Percentiles rank a stretch among this genome's conserved stretches.
phyloP scores from a whole-genome alignment of 1,140 invertebrate genomes.

The Zaprionus africanus region DNA sequence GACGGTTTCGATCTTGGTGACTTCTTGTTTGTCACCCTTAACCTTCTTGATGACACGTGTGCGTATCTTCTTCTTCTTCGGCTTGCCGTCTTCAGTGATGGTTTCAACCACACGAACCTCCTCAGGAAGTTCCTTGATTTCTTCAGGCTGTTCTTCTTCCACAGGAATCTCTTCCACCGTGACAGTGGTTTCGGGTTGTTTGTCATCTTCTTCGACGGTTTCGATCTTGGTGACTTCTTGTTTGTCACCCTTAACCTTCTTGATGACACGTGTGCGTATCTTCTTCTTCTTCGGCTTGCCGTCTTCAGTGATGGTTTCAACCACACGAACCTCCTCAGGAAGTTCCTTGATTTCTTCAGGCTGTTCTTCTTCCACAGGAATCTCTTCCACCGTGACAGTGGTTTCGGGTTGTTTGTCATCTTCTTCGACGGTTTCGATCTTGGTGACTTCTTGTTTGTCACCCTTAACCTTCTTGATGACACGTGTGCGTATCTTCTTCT shows the following conservation, averaged over 20 bases:
- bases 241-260: constrained; percentile 73
- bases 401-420: constrained; percentile 84
- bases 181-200: constrained; percentile 63
- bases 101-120: constrained; percentile 50
- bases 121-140: constrained; percentile 64
- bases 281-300: constrained; percentile 64
- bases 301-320: constrained; percentile 64
- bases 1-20: constrained; percentile 67
- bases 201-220: constrained; percentile 77
- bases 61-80: constrained; percentile 70
- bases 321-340: constrained; percentile 28
- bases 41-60: constrained; percentile 69
- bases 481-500: constrained; percentile 70
- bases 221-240: constrained; percentile 80
- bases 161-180: constrained; percentile 52
- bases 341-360: constrained; percentile 69
- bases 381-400: constrained; percentile 62
- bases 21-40: constrained; percentile 63
- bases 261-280: constrained; percentile 73
- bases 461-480: constrained; percentile 84
- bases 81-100: constrained; percentile 67
- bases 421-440: constrained; percentile 85
- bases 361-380: constrained; percentile 55
- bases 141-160: constrained; percentile 53
- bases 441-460: constrained; percentile 84